Conservation (phyloP, 2,797 vertebrate genomes). For the Arremon aurantiirostris region DNA sequence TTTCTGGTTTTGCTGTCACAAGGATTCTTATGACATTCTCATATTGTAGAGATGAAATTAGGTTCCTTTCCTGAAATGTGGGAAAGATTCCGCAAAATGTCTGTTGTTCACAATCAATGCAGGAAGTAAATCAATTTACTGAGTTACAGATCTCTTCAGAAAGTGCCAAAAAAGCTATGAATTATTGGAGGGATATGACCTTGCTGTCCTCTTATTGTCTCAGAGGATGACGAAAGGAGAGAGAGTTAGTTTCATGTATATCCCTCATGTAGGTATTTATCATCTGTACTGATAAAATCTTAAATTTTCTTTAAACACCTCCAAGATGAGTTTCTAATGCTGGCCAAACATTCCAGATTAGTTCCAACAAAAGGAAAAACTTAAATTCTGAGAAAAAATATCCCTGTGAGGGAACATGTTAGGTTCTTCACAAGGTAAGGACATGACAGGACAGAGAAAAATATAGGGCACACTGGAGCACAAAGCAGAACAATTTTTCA, state of each 20-base stretch:
- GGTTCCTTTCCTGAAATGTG: not conserved
- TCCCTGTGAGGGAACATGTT: not conserved
- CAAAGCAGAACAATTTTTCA: fast-evolving
- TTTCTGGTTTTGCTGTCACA: not conserved
- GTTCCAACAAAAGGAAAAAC: not conserved
- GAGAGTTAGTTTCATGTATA: not conserved
- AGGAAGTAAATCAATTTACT: constrained; percentile 8
- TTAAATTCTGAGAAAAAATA: not conserved
- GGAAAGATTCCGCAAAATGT: not conserved
- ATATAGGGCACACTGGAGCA: not conserved
- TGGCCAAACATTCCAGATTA: not conserved
- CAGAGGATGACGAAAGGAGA: not conserved
- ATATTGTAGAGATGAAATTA: not conserved
- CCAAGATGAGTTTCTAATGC: not conserved
- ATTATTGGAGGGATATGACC: not conserved
- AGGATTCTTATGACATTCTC: not conserved
- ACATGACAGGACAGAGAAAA: not conserved
- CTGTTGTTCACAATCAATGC: not conserved
- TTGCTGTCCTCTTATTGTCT: not conserved
- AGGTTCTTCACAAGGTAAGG: not conserved
- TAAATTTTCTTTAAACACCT: not conserved
- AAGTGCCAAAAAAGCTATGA: not conserved
- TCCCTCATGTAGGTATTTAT: not conserved
- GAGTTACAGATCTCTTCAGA: not conserved
- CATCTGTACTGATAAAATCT: not conserved